phyloP scores from a whole-genome alignment of 2,888 invertebrate genomes.

The Acanthosepion lycidas region DNA sequence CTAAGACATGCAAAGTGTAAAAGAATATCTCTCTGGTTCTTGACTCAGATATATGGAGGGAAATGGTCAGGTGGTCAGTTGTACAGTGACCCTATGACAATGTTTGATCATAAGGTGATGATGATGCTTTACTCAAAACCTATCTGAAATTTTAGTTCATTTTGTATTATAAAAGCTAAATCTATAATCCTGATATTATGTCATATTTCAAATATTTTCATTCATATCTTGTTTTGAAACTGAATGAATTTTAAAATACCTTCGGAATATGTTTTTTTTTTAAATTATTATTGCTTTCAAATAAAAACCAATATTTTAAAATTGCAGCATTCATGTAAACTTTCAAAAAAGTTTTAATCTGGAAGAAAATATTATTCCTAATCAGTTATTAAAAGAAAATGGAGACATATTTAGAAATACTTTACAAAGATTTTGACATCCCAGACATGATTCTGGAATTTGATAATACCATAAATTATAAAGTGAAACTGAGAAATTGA shows the following conservation, averaged over 20 bases:
- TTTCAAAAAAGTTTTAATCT: background rate
- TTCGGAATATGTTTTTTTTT: no score
- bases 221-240: background rate
- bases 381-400: background rate
- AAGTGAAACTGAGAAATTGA: background rate
- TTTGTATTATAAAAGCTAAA: background rate
- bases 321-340: background rate
- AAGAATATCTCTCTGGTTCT: no score
- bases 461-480: background rate
- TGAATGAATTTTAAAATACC: background rate
- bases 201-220: background rate
- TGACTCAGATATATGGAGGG: no score
- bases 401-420: background rate
- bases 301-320: background rate
- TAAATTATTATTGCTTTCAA: background rate
- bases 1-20: no score
- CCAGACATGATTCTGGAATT: background rate
- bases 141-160: no score
- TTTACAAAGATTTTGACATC: background rate
- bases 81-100: no score
- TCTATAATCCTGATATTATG: background rate
- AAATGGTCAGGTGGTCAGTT: no score
- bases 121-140: no score
- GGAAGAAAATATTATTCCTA: background rate
- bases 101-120: no score